Conservation (phyloP, 2,797 vertebrate genomes). For the Apogon talboti region DNA sequence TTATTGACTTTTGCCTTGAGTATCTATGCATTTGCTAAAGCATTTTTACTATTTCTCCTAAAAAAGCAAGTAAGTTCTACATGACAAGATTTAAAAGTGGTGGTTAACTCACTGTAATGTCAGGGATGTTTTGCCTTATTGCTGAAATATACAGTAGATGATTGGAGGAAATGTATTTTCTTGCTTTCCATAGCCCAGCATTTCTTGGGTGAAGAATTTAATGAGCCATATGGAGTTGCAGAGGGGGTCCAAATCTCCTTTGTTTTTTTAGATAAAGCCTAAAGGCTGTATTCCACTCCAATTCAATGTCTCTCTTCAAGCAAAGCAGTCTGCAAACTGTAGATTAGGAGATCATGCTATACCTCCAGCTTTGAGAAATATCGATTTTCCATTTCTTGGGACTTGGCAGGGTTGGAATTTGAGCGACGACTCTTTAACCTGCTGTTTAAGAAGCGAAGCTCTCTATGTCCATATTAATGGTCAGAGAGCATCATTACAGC, state of each 20-base stretch:
- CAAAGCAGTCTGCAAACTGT: conserved; percentile 24
- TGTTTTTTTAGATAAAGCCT: conserved; percentile 54
- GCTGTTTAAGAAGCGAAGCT: conserved; percentile 28
- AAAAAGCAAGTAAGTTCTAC: no score
- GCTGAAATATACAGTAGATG: no score
- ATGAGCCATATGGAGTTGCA: conserved; percentile 64
- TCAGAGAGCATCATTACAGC: conserved; percentile 21
- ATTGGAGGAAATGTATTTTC: no score
- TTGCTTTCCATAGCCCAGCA: conserved; percentile 17
- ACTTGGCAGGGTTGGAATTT: conserved; percentile 39
- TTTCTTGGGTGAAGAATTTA: conserved; percentile 44
- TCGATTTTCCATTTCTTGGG: conserved; percentile 55
- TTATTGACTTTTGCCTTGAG: no score
- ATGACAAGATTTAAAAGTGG: no score
- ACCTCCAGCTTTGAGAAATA: conserved; percentile 50
- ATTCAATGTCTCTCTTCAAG: conserved; percentile 23
- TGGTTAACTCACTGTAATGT: no score
- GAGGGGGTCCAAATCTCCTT: conserved; percentile 46
- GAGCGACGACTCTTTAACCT: conserved; percentile 34
- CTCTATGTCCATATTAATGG: conserved; percentile 26
- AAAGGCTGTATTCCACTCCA: conserved; percentile 42
- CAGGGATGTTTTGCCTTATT: no score
- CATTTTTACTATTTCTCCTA: no score
- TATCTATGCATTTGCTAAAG: no score
- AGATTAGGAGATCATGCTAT: conserved; percentile 30